Evolutionary conservation across 92 coral and sea anemone genomes (phyloP), one percentile per base, ranked within the genome.

Genomic region (Micromussa lordhowensis): DNA sequence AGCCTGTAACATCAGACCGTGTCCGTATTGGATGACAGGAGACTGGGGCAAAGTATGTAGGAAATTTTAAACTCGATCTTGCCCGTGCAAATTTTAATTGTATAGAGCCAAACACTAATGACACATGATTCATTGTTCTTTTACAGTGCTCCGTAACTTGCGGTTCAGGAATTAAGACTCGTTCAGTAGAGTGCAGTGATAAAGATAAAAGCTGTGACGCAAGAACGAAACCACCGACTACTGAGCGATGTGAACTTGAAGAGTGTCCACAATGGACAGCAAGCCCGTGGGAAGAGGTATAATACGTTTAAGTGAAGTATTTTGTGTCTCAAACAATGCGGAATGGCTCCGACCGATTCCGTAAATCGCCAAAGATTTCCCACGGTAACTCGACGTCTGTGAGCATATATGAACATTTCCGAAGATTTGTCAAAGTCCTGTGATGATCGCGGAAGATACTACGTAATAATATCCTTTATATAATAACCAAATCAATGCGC

Each of bases 71-170:
- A 26, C 35, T 18, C n/a, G n/a, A n/a, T n/a, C 26, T 76, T n/a
- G 63, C 64, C 18, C 15, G 5, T 6, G 11, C 32, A 18, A 18
- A 5, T 61, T 44, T 22, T 22, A 61, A 61, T 21, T 24, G n/a
- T 61, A 4, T 61, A 61, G 26, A 19, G 24, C 29, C 12, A 24
- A 61, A 61, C 68, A 61, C 68, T 8, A 61, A 24, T 61, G 30
- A 61, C 24, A 61, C 24, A 22, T 6, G n/a, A 18, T n/a, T 1
- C 31, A 63, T 21, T 36, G n/a, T 83, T 51, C 55, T 2, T 51
- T 92, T 87, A 73, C 92, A 95, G 99, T 96, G 99, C 75, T 95
- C 99, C 57, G 94, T 94, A 54, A 87, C 93, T 22, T 97, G 96
- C 70, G 96, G 95, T 7, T 80, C 82, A 61, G 96, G 96, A 34